These are phyloP conservation scores for Poecilia latipinna DNA, from an alignment of 2,113 vertebrate species.

Conservation along the genomic window DNA sequence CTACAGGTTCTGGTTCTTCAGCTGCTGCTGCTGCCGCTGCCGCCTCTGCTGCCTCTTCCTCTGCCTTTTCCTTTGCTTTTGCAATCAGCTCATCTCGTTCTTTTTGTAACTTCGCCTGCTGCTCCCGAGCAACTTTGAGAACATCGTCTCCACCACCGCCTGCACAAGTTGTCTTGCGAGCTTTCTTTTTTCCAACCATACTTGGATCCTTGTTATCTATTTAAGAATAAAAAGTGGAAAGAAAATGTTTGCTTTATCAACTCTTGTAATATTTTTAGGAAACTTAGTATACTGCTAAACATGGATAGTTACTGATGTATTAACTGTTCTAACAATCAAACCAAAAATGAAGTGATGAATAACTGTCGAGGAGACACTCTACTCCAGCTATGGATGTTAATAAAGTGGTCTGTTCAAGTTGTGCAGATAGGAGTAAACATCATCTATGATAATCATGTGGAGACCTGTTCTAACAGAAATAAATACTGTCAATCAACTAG, in stretches of 20 bases:
- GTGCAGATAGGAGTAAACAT: too few relatives aligned
- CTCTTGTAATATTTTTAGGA: background rate
- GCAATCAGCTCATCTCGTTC: conserved; percentile 60
- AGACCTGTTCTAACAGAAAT: too few relatives aligned
- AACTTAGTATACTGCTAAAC: background rate
- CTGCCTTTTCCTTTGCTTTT: conserved; percentile 50
- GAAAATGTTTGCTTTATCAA: background rate
- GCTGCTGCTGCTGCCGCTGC: conserved; percentile 10
- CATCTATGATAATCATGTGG: background rate
- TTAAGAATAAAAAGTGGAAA: conserved; percentile 5
- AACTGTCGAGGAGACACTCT: too few relatives aligned
- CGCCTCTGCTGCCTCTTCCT: conserved; percentile 10
- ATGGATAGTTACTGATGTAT: too few relatives aligned
- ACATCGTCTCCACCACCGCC: conserved; percentile 70
- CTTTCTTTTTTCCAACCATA: conserved; percentile 70
- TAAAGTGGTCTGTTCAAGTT: too few relatives aligned
- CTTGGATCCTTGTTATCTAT: conserved; percentile 73
- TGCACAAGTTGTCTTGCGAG: conserved; percentile 75
- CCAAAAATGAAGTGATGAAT: too few relatives aligned
- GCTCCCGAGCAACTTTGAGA: conserved; percentile 67
- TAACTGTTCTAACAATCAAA: background rate
- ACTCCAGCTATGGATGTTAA: too few relatives aligned
- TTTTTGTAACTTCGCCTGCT: conserved; percentile 66
- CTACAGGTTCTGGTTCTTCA: background rate
- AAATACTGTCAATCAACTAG: too few relatives aligned